phyloP scores from a whole-genome alignment of 2,113 vertebrate genomes.

The Laticauda laticaudata region DNA sequence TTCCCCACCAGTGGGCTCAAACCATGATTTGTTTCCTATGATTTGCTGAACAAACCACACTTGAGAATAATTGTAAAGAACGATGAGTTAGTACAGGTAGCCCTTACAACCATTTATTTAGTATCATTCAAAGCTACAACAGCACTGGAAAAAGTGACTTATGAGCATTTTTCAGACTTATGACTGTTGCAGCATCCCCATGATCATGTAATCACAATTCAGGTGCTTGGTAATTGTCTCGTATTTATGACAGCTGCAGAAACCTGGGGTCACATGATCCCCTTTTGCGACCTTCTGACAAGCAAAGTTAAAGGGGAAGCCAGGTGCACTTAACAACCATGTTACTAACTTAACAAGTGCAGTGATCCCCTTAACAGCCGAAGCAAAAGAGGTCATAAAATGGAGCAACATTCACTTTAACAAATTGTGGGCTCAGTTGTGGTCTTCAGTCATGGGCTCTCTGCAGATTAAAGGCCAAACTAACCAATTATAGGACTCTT shows the following conservation, averaged over 20 bases:
- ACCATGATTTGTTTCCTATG: background rate
- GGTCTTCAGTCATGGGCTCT: background rate
- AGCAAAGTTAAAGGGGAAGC: background rate
- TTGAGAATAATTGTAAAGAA: background rate
- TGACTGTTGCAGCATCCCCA: background rate
- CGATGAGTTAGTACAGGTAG: background rate
- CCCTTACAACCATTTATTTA: background rate
- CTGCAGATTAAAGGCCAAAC: background rate
- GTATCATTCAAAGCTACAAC: background rate
- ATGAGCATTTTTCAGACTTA: background rate
- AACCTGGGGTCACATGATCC: background rate
- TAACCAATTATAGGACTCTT: background rate
- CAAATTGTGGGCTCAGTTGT: background rate
- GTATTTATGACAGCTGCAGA: background rate
- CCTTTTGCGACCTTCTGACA: too few species aligned
- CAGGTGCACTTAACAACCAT: background rate
- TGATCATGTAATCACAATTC: background rate
- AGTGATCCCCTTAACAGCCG: background rate
- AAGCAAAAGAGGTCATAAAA: background rate
- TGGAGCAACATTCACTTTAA: background rate
- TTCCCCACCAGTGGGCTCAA: background rate
- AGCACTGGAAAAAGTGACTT: background rate
- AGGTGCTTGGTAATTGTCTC: background rate
- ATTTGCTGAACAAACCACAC: background rate
- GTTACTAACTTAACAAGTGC: background rate